Evolutionary conservation across 2,797 vertebrate genomes (phyloP), one percentile per base, ranked within the genome.

Genomic region (Simalia tracyae): DNA sequence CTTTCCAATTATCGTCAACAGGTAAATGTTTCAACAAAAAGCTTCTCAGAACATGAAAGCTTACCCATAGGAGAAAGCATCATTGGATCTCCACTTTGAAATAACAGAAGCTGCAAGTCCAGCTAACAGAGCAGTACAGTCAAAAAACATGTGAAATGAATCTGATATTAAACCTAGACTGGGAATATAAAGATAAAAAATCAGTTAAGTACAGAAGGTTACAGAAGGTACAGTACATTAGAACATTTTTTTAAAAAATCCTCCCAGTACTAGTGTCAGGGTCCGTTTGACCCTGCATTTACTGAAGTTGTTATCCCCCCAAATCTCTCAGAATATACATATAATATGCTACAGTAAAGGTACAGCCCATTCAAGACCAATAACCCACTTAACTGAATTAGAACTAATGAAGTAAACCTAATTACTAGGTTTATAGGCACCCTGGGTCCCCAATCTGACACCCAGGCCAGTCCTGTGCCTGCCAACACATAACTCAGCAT

Each of bases 91-190:
- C 99, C 99, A 99, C 93, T 98, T 98, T 87, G 99, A 99, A 96
- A 99, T 99, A 94, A 99, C 99, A 0, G 99, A 99, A 31, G 99
- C 99, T 94, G 99, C 99, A 86, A 99, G 98, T 92, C 99, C 99
- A 61, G 99, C 99, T 97, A 99, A 96, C 87, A 99, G 98, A 61
- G 99, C 99, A 46, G 99, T 99, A 97, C 99, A 99, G 97, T 99
- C 99, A 89, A 99, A 99, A 98, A 99, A 99, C 99, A 99, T 99
- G 97, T 99, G 99, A 97, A 99, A 99, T 90, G 99, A 99, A 97
- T 99, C 99, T 46, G 99, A 99, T 98, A 99, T 99, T 97, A 99
- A 97, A 94, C 99, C 99, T 98, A 99, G 97, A 98, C 99, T 99
- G 98, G 57, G 98, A 97, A 95, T 96, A 89, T 17, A 87, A 97